Evolutionary conservation across 2,888 invertebrate genomes (phyloP).

Genomic region (Sinelater perroti): DNA sequence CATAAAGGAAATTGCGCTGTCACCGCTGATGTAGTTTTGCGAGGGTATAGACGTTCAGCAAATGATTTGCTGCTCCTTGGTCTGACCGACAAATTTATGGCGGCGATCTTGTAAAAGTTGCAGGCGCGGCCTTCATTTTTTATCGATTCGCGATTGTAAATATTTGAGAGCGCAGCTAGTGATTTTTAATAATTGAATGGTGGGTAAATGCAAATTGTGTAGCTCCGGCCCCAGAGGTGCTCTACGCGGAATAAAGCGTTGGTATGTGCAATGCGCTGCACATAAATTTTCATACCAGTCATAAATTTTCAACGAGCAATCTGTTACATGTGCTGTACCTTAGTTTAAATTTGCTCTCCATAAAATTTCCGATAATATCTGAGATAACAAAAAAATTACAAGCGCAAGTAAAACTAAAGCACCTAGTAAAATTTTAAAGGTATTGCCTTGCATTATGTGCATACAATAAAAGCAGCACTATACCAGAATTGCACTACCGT

Average conservation of each 20-base stretch:
- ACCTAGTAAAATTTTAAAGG: too few relatives aligned
- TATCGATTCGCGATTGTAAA: neutral
- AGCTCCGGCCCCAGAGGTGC: slow-evolving; percentile 9
- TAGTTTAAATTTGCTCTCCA: slow-evolving; percentile 24
- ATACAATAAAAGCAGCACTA: too few relatives aligned
- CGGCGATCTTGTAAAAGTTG: neutral
- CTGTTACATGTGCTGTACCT: slow-evolving; percentile 27
- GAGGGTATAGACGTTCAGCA: slow-evolving; percentile 21
- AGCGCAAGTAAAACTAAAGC: too few relatives aligned
- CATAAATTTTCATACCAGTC: slow-evolving; percentile 30
- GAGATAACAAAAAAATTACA: too few relatives aligned
- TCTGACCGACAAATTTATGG: slow-evolving; percentile 15
- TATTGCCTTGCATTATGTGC: too few relatives aligned
- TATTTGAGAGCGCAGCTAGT: neutral
- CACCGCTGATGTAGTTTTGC: slow-evolving; percentile 31
- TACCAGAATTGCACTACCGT: too few relatives aligned
- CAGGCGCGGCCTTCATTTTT: neutral
- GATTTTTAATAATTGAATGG: slow-evolving; percentile 13
- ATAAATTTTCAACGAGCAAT: slow-evolving; percentile 30
- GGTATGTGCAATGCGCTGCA: slow-evolving; percentile 20
- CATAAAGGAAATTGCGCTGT: slow-evolving; percentile 37
- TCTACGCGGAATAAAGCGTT: slow-evolving; percentile 22
- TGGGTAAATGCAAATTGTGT: slow-evolving; percentile 16
- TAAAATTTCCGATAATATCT: too few relatives aligned
- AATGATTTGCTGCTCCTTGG: slow-evolving; percentile 26